Base-by-base conservation (phyloP, 2,113 vertebrate species). In the Hydrolagus affinis region DNA sequence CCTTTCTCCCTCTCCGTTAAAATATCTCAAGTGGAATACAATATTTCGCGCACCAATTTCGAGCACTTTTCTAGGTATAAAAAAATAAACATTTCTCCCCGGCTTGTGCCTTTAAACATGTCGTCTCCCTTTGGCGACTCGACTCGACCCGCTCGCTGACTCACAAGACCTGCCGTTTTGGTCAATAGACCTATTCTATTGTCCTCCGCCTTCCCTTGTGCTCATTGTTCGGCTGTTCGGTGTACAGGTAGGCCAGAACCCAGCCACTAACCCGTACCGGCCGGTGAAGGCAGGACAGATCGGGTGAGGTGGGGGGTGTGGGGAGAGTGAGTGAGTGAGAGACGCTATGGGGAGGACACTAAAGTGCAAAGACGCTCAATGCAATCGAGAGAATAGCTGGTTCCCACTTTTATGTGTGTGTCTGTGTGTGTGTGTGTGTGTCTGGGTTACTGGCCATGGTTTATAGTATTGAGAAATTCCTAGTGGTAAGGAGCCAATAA, bases 71-170 rank as follows among this genome's bases (percentile, higher is more conserved):
- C 62, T 83, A 25, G 25, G 32, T 83, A 62, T 83, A 83, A 83
- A 83, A 83, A 83, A 83, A 83, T 83, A 83, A 83, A 83, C 25
- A 83, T 83, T 83, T 83, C 25, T 83, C 60, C 66, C 78, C 64
- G 59, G 62, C 78, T 83, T 60, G 78, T 83, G 66, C 28, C 15
- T 68, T 62, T 66, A 17, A 60, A 83, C 78, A 66, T 75, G 32
- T 21, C 66, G 15, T 28, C 21, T 83, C 60, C 78, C 78, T 15
- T 25, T 19, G 64, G 30, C 32, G 4, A 32, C 28, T 8, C 21
- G 78, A 60, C 60, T 66, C 23, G 2, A 44, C 60, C 64, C 77
- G 64, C 77, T 83, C 66, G 59, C 25, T 30, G 60, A 68, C 78
- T 62, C 21, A 62, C 64, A 62, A 32, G 30, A 32, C 60, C 78